phyloP scores from a whole-genome alignment of 2,797 vertebrate species.

The Taenioides sp. region DNA sequence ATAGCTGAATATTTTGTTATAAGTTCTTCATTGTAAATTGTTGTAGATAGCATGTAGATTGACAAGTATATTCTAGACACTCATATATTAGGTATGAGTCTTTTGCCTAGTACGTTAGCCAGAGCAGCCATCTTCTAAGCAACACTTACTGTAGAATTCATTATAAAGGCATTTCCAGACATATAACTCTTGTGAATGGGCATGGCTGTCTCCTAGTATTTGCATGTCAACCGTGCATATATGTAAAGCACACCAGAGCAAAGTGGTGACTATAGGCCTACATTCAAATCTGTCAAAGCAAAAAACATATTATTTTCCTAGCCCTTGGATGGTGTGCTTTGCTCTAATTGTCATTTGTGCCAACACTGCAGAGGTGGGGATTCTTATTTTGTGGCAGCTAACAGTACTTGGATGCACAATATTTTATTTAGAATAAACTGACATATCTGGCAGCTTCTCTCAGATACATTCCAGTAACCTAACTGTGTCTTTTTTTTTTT shows the following conservation, averaged over 20 bases:
- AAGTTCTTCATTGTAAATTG: conserved; percentile 23
- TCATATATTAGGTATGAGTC: conserved; percentile 25
- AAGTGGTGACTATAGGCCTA: neutral
- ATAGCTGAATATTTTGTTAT: conserved; percentile 1
- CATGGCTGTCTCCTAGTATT: conserved; percentile 12
- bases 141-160: neutral
- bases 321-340: neutral
- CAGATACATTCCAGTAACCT: conserved; percentile 31
- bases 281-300: neutral
- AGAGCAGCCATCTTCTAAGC: neutral
- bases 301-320: neutral
- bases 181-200: neutral
- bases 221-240: neutral
- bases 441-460: conserved; percentile 40
- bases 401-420: conserved; percentile 30
- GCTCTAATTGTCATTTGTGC: conserved; percentile 31
- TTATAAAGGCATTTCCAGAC: neutral
- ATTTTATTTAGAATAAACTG: neutral
- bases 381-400: conserved; percentile 57
- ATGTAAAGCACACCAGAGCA: conserved; percentile 21
- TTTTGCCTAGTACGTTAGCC: conserved; percentile 18
- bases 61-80: conserved; percentile 19
- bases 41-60: conserved; percentile 54
- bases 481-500: conserved; percentile 30
- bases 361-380: conserved; percentile 32